Conservation (phyloP, 1,140 invertebrate species). For the Colletes latitarsis region DNA sequence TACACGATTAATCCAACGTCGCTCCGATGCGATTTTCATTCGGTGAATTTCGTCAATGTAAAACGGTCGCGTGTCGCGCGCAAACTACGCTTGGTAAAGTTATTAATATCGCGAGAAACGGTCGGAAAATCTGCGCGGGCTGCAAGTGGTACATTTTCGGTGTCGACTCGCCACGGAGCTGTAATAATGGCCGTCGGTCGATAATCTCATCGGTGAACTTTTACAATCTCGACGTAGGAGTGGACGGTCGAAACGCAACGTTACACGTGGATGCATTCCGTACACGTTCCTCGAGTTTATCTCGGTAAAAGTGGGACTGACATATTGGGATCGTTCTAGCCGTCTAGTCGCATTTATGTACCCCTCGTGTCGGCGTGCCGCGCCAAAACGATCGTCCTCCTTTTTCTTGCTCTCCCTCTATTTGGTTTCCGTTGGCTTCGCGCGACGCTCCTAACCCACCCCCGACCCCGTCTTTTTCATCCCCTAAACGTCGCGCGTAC, state of each 20-base stretch:
- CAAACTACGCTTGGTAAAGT: background rate
- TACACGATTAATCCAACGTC: constrained; percentile 20
- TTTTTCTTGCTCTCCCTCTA: constrained; percentile 33
- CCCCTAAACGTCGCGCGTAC: background rate
- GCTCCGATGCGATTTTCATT: background rate
- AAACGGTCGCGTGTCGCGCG: background rate
- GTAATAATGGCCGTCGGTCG: constrained; percentile 55
- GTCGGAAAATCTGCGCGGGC: background rate
- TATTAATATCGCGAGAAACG: constrained; percentile 1
- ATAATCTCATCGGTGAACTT: constrained; percentile 60
- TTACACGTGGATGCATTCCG: constrained; percentile 63
- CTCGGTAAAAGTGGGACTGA: constrained; percentile 72
- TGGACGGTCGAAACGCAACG: constrained; percentile 48
- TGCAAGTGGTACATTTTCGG: constrained; percentile 17
- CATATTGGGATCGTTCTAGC: constrained; percentile 76
- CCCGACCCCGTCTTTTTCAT: background rate
- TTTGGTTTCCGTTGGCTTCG: constrained; percentile 10
- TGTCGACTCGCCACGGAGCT: background rate
- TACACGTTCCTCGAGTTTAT: constrained; percentile 75
- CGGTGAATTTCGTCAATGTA: constrained; percentile 11
- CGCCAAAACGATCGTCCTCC: constrained; percentile 47
- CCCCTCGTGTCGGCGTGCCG: constrained; percentile 58
- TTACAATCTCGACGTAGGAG: constrained; percentile 66
- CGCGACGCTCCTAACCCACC: background rate
- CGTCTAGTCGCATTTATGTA: constrained; percentile 75